Percentiles rank a stretch among this genome's conserved stretches.
These are phyloP conservation scores for Molanna angustata DNA, from an alignment of 2,888 invertebrate species.

Conservation along the genomic window DNA sequence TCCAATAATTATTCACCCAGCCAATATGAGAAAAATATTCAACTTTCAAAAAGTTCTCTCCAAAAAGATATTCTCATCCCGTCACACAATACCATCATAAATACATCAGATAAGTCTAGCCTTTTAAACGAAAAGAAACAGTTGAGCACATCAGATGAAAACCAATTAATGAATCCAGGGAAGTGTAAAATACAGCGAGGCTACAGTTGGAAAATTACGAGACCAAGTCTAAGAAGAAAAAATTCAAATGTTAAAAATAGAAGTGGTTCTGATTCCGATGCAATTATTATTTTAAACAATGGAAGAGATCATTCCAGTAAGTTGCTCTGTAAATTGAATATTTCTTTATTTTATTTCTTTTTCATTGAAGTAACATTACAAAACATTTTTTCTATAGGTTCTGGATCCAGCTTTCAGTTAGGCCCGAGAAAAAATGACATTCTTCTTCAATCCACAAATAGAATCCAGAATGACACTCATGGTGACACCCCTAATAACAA, in stretches of 20 bases:
- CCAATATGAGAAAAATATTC: constrained; percentile 32
- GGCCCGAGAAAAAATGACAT: constrained; percentile 58
- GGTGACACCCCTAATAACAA: constrained; percentile 65
- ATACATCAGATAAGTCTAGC: constrained; percentile 34
- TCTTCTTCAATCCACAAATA: constrained; percentile 58
- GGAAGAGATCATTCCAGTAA: constrained; percentile 68
- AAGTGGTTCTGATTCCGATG: constrained; percentile 58
- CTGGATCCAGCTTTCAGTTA: constrained; percentile 32
- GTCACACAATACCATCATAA: constrained; percentile 26
- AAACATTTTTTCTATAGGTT: constrained; percentile 43
- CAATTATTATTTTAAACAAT: constrained; percentile 64
- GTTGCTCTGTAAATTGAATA: neutral
- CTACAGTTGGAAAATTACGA: constrained; percentile 73
- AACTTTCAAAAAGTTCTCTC: constrained; percentile 30
- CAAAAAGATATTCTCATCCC: constrained; percentile 28
- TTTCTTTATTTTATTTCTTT: neutral
- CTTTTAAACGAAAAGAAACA: constrained; percentile 43
- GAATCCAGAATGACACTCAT: constrained; percentile 76
- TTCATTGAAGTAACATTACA: neutral
- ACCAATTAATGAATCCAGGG: constrained; percentile 36
- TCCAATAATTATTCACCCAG: constrained; percentile 28
- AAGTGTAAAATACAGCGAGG: constrained; percentile 63
- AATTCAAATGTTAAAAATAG: constrained; percentile 47
- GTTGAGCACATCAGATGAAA: constrained; percentile 33
- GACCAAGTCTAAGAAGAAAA: constrained; percentile 70